These are phyloP conservation scores for Macrobrachium rosenbergii DNA, from an alignment of 1,140 invertebrate genomes.

Conservation along the genomic window DNA sequence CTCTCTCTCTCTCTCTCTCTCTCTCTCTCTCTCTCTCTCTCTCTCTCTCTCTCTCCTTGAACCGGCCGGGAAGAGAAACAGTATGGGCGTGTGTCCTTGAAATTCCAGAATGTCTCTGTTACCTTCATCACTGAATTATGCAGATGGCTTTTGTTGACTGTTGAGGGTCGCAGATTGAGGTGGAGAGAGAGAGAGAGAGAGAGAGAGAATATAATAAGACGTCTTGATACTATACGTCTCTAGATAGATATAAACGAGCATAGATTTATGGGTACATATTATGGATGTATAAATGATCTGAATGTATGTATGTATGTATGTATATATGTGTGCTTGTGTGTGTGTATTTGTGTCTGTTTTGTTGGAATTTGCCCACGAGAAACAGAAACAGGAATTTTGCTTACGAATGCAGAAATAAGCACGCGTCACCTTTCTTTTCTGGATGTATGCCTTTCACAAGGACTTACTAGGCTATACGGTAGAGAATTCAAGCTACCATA, in stretches of 20 bases:
- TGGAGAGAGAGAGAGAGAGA: slow-evolving; percentile 30
- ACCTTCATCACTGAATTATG: no score
- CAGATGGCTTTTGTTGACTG: not conserved
- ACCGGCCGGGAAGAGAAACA: no score
- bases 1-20: no score
- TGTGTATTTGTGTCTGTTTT: slow-evolving; percentile 16
- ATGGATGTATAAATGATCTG: not conserved
- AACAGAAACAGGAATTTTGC: not conserved
- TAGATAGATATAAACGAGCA: not conserved
- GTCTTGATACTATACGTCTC: not conserved
- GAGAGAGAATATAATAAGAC: not conserved
- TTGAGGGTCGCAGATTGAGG: not conserved
- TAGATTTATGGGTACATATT: not conserved
- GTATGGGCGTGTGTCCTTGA: no score
- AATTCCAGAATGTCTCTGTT: no score
- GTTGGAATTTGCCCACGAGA: not conserved
- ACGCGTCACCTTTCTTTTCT: no score
- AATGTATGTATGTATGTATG: slow-evolving; percentile 24
- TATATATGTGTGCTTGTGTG: slow-evolving; percentile 15
- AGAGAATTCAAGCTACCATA: no score
- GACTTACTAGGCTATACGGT: no score
- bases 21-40: no score
- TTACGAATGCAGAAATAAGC: no score
- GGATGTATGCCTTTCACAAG: no score
- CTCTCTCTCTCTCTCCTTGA: no score